Base-by-base conservation (phyloP, 2,113 vertebrate genomes). In the Nothobranchius kuhntae region DNA sequence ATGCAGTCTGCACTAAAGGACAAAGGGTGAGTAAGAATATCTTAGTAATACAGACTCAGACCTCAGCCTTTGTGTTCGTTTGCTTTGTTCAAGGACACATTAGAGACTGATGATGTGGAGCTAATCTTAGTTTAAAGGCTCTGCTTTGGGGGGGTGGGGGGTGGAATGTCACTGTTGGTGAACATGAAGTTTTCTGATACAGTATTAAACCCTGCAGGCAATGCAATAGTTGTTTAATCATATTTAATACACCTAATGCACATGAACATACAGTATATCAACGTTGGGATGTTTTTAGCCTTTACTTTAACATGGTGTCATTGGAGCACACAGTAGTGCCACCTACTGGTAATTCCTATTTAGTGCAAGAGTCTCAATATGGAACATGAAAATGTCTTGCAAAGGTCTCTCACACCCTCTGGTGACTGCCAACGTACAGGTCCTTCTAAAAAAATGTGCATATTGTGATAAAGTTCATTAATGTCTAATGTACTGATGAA, bases 1-100 rank as follows among this genome's bases (percentile, higher is more conserved):
- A 98, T 0, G 95, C 93, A 14, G 95, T 99, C 50, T 99, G 95
- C 36, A 96, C 94, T 7, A 96, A 95, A 86, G 96, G 96, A 73
- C 95, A 98, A 83, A 94, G 91, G 95, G 98, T 99, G 88, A 93
- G 82, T 53, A 44, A 42, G 63, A 30, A 42, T 51, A 8, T 53
- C 21, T 42, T 35, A 9, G n/a, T 57, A 15, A 53, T 4, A 17
- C 2, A 14, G 7, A 50, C 15, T 45, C 7, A 5, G 3, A 47
- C 40, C 48, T 8, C 15, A 10, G 36, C 14, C 47, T 57, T 45
- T 45, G 12, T 45, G 9, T 11, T 57, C 45, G 47, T 56, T 63
- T 35, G 38, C 1, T 26, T 13, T 67, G 9, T 35, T 68, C 9
- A 78, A 42, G 13, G 35, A 11, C 53, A 35, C n/a, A 21, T 5